A percentile compares a stretch with the other conserved stretches of the same genome.
Evolutionary conservation across 2,797 vertebrate species (phyloP).

Genomic region (Paedocypris micromegethes): DNA sequence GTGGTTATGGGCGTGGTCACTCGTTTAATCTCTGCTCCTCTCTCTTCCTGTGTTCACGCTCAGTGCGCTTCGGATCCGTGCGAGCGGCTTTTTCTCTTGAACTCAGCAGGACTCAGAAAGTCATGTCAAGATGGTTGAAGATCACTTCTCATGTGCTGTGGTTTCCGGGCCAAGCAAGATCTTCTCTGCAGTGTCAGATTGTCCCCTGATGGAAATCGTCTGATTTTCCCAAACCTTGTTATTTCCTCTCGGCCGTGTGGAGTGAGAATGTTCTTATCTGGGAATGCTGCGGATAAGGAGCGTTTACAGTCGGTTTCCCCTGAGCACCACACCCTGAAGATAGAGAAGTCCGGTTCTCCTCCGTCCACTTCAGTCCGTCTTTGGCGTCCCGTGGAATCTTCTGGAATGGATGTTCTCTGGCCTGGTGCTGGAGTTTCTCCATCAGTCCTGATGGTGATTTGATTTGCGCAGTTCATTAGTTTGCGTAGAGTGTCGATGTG

Average conservation of each 20-base stretch:
- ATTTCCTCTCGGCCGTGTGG: constrained; percentile 51
- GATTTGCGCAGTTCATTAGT: constrained; percentile 23
- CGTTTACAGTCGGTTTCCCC: constrained; percentile 56
- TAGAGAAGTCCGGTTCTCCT: background rate
- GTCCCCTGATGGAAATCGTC: constrained; percentile 5
- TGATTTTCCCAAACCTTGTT: constrained; percentile 42
- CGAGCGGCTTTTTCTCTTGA: constrained; percentile 14
- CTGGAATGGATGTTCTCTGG: background rate
- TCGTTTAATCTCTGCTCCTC: constrained; percentile 20
- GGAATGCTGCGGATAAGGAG: constrained; percentile 58
- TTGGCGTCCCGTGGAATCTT: too few species aligned
- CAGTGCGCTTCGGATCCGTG: background rate
- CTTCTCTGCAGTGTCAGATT: constrained; percentile 11
- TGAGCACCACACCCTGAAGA: constrained; percentile 45
- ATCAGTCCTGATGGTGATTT: constrained; percentile 21
- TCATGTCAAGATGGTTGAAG: constrained; percentile 5
- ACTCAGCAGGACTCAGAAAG: constrained; percentile 9
- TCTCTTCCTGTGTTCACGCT: constrained; percentile 3
- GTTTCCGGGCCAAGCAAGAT: constrained; percentile 14
- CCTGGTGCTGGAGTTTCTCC: constrained; percentile 2
- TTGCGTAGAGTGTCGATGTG: constrained; percentile 17
- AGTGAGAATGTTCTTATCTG: constrained; percentile 52
- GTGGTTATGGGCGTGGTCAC: too few species aligned
- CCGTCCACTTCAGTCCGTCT: too few species aligned
- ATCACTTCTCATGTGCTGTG: constrained; percentile 23